These are phyloP conservation scores for Rhodophaea formosa DNA, from an alignment of 2,888 invertebrate species.

Conservation along the genomic window DNA sequence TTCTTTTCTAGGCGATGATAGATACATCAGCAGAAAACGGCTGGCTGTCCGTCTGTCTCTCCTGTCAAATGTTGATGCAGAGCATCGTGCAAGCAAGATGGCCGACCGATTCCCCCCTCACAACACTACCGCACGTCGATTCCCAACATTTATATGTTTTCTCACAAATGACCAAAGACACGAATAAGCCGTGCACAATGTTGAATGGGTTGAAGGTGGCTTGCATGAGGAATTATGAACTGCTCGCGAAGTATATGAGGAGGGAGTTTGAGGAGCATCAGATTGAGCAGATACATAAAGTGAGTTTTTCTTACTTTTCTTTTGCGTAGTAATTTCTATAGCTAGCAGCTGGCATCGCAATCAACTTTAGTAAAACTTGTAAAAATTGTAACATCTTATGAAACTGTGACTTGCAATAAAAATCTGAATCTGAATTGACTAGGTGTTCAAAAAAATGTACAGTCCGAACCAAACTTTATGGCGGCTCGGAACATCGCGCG, in stretches of 20 bases:
- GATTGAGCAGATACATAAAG: conserved; percentile 85
- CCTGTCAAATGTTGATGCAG: conserved; percentile 90
- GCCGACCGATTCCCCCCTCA: conserved; percentile 87
- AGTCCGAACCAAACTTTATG: no score
- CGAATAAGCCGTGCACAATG: conserved; percentile 56
- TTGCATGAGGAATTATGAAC: conserved; percentile 80
- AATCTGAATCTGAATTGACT: no score
- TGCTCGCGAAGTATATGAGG: conserved; percentile 82
- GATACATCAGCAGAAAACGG: conserved; percentile 95
- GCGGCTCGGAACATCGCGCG: no score
- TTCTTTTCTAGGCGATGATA: conserved; percentile 96
- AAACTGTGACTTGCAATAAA: no score
- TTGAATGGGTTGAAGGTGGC: conserved; percentile 82
- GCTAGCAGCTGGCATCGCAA: no score
- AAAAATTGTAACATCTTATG: no score
- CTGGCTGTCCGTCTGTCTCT: conserved; percentile 91
- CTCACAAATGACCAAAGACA: conserved; percentile 66
- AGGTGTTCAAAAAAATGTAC: no score
- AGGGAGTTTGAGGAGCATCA: conserved; percentile 84
- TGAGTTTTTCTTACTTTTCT: conserved; percentile 46
- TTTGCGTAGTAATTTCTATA: not conserved
- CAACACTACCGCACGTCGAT: conserved; percentile 89
- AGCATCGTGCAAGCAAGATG: conserved; percentile 95
- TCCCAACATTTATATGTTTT: conserved; percentile 83
- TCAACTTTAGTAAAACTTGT: no score